A percentile compares a stretch with the other conserved stretches of the same genome.
These are phyloP conservation scores for Cynopterus sphinx DNA, from an alignment of 2,797 vertebrate genomes.

Conservation along the genomic window DNA sequence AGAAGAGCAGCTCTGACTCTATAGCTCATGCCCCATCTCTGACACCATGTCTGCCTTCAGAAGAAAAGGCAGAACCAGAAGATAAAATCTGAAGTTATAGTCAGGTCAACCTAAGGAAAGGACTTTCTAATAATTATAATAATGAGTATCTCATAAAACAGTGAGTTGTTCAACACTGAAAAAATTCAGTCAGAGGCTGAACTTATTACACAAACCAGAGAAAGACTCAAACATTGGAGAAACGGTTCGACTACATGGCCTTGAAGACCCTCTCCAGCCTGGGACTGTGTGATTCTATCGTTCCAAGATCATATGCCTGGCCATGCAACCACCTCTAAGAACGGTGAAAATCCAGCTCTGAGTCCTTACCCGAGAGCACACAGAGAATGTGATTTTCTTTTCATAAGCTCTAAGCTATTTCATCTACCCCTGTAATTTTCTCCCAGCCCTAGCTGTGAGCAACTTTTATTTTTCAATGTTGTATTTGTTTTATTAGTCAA, in stretches of 20 bases:
- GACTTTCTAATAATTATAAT: background rate
- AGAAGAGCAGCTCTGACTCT: background rate
- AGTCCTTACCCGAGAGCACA: fast-evolving
- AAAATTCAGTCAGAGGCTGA: background rate
- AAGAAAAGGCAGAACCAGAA: background rate
- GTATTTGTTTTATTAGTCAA: slow-evolving; percentile 3
- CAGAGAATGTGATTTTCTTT: background rate
- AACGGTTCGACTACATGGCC: background rate
- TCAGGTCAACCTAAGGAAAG: background rate
- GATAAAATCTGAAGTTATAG: background rate
- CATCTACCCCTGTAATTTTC: slow-evolving; percentile 20
- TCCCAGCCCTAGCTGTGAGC: background rate
- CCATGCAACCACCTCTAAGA: background rate
- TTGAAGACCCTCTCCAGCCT: background rate
- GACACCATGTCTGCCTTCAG: background rate
- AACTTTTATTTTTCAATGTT: slow-evolving; percentile 30
- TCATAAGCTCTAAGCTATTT: background rate
- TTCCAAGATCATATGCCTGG: background rate
- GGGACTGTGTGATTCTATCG: background rate
- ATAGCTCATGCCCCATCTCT: background rate
- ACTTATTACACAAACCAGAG: background rate
- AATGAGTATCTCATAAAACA: background rate
- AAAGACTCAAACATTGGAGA: background rate
- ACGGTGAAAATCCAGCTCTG: background rate
- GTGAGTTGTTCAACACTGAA: background rate